These are phyloP conservation scores for Aradus depressus DNA, from an alignment of 2,888 invertebrate genomes.

Conservation along the genomic window DNA sequence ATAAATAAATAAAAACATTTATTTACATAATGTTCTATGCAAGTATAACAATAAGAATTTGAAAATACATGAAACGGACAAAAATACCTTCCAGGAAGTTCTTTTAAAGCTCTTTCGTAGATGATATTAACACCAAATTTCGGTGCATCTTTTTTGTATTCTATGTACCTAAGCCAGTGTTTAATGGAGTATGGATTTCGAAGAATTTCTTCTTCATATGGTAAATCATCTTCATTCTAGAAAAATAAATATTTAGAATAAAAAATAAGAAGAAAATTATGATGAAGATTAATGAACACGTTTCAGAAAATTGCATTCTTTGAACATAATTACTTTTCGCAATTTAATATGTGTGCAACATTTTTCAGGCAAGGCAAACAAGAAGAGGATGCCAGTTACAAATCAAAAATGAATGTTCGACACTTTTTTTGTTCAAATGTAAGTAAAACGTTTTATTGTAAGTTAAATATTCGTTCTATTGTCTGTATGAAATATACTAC, in stretches of 20 bases:
- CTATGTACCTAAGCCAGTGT: slow-evolving; percentile 96
- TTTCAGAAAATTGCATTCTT: background rate
- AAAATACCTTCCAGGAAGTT: slow-evolving; percentile 83
- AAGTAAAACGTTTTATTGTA: too few species aligned
- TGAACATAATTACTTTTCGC: background rate
- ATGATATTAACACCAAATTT: slow-evolving; percentile 77
- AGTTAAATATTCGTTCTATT: too few species aligned
- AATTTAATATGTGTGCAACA: too few species aligned
- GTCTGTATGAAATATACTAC: too few species aligned
- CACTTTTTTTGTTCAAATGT: too few species aligned
- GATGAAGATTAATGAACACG: background rate
- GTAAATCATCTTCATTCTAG: slow-evolving; percentile 86
- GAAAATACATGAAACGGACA: background rate
- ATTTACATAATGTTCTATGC: too few species aligned
- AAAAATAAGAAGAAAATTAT: background rate
- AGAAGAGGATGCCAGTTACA: too few species aligned
- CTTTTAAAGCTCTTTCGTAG: slow-evolving; percentile 91
- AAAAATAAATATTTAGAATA: slow-evolving; percentile 31
- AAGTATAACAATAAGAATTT: background rate
- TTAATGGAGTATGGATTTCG: slow-evolving; percentile 95
- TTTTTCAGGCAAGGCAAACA: too few species aligned
- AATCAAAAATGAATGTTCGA: too few species aligned
- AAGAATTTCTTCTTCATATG: slow-evolving; percentile 96
- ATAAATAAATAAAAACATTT: slow-evolving; percentile 12
- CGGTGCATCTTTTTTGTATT: slow-evolving; percentile 80